Evolutionary conservation across 2,797 vertebrate species (phyloP), one percentile per base, ranked within the genome.

Genomic region (Oceanodroma leucorhoa): DNA sequence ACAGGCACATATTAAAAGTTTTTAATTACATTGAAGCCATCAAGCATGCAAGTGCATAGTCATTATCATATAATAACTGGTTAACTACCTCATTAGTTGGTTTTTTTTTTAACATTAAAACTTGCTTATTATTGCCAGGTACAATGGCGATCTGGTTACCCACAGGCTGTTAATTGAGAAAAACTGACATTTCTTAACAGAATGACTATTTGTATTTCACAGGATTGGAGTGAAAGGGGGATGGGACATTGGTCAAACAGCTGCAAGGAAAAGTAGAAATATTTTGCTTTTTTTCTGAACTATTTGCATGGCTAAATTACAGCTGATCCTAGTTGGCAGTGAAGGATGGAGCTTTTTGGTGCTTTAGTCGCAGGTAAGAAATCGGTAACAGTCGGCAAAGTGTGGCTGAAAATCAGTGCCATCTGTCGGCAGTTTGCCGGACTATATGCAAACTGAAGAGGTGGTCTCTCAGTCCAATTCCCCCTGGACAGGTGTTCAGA

Each of bases 331-430:
- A 14, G 26, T 0, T 70, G 45, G 40, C 55, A 77, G 29, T 21
- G 60, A 38, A 32, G 48, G 22, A 64, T 0, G 0, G 46, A 82
- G 54, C 8, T 62, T 86, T 88, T 72, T 29, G 51, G 40, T 93
- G 22, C 10, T 70, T 77, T 61, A 45, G 17, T 51, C 0, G 0
- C 23, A 11, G 34, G 53, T 64, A 82, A 91, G 64, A 90, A 91
- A 32, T 1, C 0, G 9, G 51, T 9, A 62, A 27, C 11, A 30
- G 23, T 53, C 2, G 0, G 11, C 51, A 79, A 51, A 66, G 6
- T 1, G 2, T 30, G 76, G 51, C 77, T 79, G 60, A 83, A 65
- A 55, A 50, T 60, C 80, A 62, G 45, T n/a, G 64, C 53, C 75
- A 24, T 30, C 14, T 89, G 41, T 83, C 32, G 13, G 69, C 85